Base-by-base conservation (phyloP, 35 echinoderm and acorn worm genomes). In the Lytechinus pictus region DNA sequence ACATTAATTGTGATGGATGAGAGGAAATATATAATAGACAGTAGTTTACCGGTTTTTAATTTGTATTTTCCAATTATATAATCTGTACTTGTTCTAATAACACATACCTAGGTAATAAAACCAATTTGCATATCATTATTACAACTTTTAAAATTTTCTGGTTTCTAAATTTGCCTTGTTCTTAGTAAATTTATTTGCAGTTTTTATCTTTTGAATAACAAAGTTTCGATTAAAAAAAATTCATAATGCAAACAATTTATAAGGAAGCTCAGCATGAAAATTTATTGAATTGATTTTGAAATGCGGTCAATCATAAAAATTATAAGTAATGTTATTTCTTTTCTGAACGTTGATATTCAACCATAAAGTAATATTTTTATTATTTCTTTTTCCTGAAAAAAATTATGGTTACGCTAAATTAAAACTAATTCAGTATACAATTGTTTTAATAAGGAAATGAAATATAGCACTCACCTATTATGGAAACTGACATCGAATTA, bases 1-100 rank as follows among this genome's bases (percentile, higher is more conserved):
- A 93, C 92, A 57, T 93, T 93, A 93, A 93, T 28, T 54, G 92
- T 53, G 52, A 54, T 21, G 88, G 88, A 54, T 90, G 29, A 90
- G 88, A 21, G 66, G 19, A 24, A n/a, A n/a, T 79, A 16, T 24
- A 79, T 79, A n/a, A 79, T 79, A 79, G 66, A 79, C 6, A 24
- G 66, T n/a, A 14, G 66, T 79, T 79, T 79, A 79, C 66, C 66
- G 66, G 66, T 79, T 79, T 24, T 24, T 79, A 79, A 79, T 4
- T 79, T 79, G 8, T 79, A 79, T 79, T 24, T 79, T 79, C 66
- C 19, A 16, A 79, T 79, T 79, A 79, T 24, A 79, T 79, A 79
- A 24, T 19, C 19, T 79, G 19, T 79, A 24, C n/a, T 79, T 24
- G 66, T 24, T 7, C n/a, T 79, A 7, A 11, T 58, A n/a, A 16